Conservation (phyloP, 2,113 vertebrate species). For the Dicerorhinus sumatrensis region DNA sequence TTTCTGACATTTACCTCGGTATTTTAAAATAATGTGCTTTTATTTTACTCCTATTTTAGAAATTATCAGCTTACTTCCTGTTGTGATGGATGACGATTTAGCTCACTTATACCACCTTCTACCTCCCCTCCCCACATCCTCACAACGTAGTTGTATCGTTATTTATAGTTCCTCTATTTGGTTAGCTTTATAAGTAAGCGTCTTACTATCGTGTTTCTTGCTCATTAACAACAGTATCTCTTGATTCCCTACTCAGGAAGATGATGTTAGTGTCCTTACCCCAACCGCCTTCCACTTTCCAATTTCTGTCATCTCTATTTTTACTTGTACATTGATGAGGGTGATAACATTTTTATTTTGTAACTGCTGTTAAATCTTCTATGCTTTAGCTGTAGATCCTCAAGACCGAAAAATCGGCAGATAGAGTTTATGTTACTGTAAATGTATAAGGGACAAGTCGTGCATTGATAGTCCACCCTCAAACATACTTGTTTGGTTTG, state of each 20-base stretch:
- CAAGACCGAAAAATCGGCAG: neutral
- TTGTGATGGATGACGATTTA: constrained; percentile 1
- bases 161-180: constrained; percentile 58
- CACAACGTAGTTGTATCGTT: neutral
- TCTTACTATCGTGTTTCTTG: neutral
- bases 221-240: neutral
- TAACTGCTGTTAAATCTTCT: neutral
- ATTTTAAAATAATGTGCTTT: constrained; percentile 18
- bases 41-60: constrained; percentile 58
- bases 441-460: neutral
- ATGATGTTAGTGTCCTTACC: neutral
- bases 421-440: neutral
- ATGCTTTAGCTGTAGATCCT: neutral
- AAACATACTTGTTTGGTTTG: neutral
- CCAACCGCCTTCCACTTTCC: neutral
- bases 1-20: neutral
- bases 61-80: constrained; percentile 64
- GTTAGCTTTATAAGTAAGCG: constrained; percentile 51
- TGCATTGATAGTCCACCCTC: neutral
- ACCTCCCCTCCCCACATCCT: constrained; percentile 52
- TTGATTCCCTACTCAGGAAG: neutral
- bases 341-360: neutral
- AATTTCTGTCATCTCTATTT: neutral
- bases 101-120: neutral
- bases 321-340: neutral